Evolutionary conservation across 2,888 invertebrate genomes (phyloP), one percentile per base, ranked within the genome.

Genomic region (Rugalucina vietnamica): DNA sequence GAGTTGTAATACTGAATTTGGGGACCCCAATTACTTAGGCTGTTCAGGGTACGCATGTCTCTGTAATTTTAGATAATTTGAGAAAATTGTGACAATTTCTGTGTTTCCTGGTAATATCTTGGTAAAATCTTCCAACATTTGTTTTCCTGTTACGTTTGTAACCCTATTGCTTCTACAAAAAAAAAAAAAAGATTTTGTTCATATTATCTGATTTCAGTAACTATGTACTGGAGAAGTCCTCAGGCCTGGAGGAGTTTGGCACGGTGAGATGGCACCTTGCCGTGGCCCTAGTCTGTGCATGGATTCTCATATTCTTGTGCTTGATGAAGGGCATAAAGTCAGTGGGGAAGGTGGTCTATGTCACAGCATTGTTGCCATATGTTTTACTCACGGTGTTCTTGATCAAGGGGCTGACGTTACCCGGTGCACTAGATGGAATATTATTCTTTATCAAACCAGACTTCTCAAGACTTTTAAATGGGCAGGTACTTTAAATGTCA

Each of bases 241-340:
- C 79, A n/a, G 93, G 94, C 1, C 89, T 94, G 14, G 91, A 93
- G 24, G 89, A 93, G 5, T 74, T 94, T 78, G 94, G 94, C 4
- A 76, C 84, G 0, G 54, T 94, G 8, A 89, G 91, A 50, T 84
- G 88, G 82, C 92, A 93, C 73, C 84, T 91, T 50, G 85, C 92
- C 27, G 79, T 92, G 24, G 91, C 92, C 69, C 90, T 94, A 0
- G 83, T 91, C 4, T 89, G 90, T 5, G 93, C 93, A 27, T 94
- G 94, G 94, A 71, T 93, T 21, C 75, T 93, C 3, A 91, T 93
- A 3, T 93, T 92, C 84, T 90, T 93, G 10, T 94, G 93, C 84
- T 89, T 94, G 32, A 90, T 92, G 84, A 92, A 90, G 76, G 93
- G 94, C n/a, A 92, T 93, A 54, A 93, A 93, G 81, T 91, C 91